Percentiles rank a stretch among this genome's conserved stretches.
Conservation (phyloP, 2,888 invertebrate genomes). For the Cylindroiulus punctatus region DNA sequence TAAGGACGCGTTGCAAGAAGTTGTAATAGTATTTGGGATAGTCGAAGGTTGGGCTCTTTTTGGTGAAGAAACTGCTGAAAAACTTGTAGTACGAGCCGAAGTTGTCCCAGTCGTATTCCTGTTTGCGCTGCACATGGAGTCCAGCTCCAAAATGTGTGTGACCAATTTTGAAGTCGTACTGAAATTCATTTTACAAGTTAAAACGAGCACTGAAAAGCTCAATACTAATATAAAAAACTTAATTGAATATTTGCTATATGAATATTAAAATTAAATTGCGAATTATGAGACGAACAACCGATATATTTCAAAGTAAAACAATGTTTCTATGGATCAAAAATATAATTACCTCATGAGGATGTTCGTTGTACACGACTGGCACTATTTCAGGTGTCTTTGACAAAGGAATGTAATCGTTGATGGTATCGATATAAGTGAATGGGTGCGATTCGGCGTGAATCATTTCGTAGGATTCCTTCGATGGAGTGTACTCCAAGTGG, state of each 20-base stretch:
- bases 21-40: constrained; percentile 49
- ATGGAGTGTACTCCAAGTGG: constrained; percentile 54
- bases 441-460: constrained; percentile 50
- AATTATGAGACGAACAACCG: too few relatives aligned
- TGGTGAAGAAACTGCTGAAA: constrained; percentile 55
- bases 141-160: constrained; percentile 57
- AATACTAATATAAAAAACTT: too few relatives aligned
- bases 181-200: too few relatives aligned
- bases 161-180: constrained; percentile 54
- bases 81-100: constrained; percentile 56
- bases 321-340: too few relatives aligned
- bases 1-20: constrained; percentile 37
- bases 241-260: too few relatives aligned
- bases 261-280: too few relatives aligned
- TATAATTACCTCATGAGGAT: constrained; percentile 55
- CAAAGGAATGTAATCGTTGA: constrained; percentile 4
- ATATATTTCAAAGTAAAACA: too few relatives aligned
- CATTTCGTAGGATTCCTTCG: constrained; percentile 56
- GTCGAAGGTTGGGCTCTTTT: constrained; percentile 49
- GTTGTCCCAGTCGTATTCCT: constrained; percentile 55
- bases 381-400: not conserved
- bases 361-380: constrained; percentile 48
- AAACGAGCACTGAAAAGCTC: too few relatives aligned
- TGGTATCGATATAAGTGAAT: constrained; percentile 15
- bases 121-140: constrained; percentile 20